Evolutionary conservation across 2,797 vertebrate genomes (phyloP), one percentile per base, ranked within the genome.

Genomic region (Ptychobarbus kaznakovi): DNA sequence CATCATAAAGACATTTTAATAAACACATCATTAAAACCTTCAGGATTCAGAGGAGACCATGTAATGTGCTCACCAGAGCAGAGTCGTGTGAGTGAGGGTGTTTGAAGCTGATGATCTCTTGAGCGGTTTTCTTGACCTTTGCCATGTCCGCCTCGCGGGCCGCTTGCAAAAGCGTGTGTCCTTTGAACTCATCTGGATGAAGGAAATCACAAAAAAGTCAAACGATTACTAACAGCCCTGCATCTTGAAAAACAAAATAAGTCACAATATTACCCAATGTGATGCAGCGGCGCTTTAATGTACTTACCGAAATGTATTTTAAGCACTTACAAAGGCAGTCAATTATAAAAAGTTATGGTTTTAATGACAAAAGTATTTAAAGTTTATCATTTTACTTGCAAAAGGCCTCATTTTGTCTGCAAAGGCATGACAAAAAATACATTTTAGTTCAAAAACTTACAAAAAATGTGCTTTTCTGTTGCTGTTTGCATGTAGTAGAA

Each of bases 101-200:
- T 93, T 99, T 99, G 94, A 99, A 99, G 93, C 98, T 97, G 92
- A 99, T 98, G 92, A 99, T 97, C 93, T 99, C 98, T 92, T 98
- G 95, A 89, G 97, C 96, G 0, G 96, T 97, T 93, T 99, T 99
- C 92, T 99, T 99, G 86, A 99, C 97, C 96, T 98, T 99, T 87
- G 97, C 95, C 95, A 99, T 94, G 90, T 99, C 98, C 10, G 97
- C 98, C 92, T 99, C 98, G 82, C 97, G 96, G 70, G 98, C 97
- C n/a, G 98, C 98, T 94, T 99, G 98, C 78, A 99, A 95, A 91
- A 99, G 94, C 28, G 98, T 97, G 92, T 99, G 98, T 91, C 98
- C 98, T 96, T 99, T 99, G 92, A 99, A 99, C 95, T 99, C 98
- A 94, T 99, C 98, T 99, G 91, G 44, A 40, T 46, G 7, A 70